Percentiles rank a stretch among this genome's conserved stretches.
Evolutionary conservation across 1,140 invertebrate species (phyloP).

Genomic region (Ctenoplectra terminalis): DNA sequence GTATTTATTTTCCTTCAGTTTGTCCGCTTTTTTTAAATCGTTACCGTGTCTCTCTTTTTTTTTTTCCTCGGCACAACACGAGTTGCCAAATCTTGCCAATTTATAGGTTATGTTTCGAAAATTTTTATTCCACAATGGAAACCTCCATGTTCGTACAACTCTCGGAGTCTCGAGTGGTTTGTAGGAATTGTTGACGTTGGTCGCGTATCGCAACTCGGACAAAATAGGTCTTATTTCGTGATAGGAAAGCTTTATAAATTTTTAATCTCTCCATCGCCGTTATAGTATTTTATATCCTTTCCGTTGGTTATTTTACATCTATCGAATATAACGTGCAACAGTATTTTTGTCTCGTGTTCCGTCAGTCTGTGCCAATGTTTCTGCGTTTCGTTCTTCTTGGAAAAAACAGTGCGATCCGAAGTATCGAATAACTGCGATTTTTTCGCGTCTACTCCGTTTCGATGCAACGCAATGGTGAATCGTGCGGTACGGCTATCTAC

Average conservation of each 20-base stretch:
- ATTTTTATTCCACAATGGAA: constrained; percentile 13
- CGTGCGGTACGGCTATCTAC: neutral
- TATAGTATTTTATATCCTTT: neutral
- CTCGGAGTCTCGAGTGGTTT: neutral
- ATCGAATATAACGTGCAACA: neutral
- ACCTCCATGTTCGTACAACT: constrained; percentile 43
- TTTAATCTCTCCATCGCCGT: neutral
- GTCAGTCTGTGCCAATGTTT: neutral
- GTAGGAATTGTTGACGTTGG: neutral
- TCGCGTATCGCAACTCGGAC: neutral
- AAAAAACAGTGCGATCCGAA: neutral
- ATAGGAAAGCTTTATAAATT: neutral
- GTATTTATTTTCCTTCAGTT: constrained; percentile 77
- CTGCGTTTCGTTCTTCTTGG: neutral
- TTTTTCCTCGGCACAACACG: neutral
- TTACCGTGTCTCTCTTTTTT: neutral
- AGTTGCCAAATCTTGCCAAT: neutral
- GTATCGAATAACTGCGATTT: neutral
- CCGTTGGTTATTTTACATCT: neutral
- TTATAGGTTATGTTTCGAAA: constrained; percentile 45
- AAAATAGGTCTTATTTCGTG: neutral
- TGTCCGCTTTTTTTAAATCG: neutral
- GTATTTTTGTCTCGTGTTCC: constrained; percentile 2
- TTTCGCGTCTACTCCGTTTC: neutral
- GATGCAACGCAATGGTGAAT: neutral